Evolutionary conservation across 2,797 vertebrate genomes (phyloP), one percentile per base, ranked within the genome.

Genomic region (Anguilla obscura): DNA sequence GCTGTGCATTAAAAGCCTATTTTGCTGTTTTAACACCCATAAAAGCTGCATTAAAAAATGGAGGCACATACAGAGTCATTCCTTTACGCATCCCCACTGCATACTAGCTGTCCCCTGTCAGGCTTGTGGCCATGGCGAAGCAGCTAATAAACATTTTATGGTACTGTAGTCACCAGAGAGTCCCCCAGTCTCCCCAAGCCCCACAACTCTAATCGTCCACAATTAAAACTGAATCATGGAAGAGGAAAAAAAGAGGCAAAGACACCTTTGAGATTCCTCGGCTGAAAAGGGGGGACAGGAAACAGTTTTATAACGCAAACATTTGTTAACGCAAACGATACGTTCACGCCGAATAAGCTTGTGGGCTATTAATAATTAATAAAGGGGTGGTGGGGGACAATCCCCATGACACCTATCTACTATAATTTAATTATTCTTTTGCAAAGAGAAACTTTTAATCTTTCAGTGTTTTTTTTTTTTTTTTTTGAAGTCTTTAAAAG

Each of bases 11-110:
- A 95, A 94, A 94, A 92, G 90, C 89, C 93, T 92, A 93, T 94
- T 95, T 93, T 93, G 91, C 91, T 93, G 92, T 94, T 94, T 95
- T 93, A 95, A 95, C 93, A 93, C 90, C 92, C 92, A 95, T 94
- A 94, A 95, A 95, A 93, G 90, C 91, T 90, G 91, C 88, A 87
- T 92, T 93, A 91, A 91, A 93, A 94, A 94, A 90, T 92, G 93
- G 93, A 91, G 89, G 83, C 88, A 87, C 91, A 91, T 87, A 90
- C 86, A 86, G 30, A 91, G 88, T 69, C 54, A 69, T 88, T 88
- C 58, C 88, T 93, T 93, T 93, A 94, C 93, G 90, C 91, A 90
- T 92, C 93, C 93, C 94, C 54, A 79, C 91, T 90, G 93, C 91
- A 89, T 93, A 90, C 92, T 94, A 90, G 82, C 88, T 87, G 66